phyloP scores from a whole-genome alignment of 2,797 vertebrate species.

The Hyperoplus immaculatus region DNA sequence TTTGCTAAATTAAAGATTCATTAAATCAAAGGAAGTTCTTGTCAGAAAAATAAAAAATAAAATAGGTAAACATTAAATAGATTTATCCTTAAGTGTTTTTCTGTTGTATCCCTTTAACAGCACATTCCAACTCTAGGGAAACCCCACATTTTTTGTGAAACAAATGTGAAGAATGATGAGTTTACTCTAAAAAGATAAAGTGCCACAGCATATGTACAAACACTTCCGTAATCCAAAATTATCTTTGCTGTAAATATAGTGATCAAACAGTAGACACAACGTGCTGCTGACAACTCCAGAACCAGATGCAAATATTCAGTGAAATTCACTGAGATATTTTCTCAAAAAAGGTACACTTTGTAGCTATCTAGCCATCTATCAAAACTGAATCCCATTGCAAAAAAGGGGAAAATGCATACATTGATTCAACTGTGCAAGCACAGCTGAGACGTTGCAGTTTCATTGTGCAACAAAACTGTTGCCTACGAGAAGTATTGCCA shows the following conservation, averaged over 20 bases:
- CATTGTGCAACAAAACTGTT: conserved; percentile 56
- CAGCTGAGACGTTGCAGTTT: conserved; percentile 50
- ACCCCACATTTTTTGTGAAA: background rate
- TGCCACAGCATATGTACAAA: conserved; percentile 49
- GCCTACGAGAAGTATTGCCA: conserved; percentile 60
- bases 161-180: conserved; percentile 10
- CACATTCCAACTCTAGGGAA: background rate
- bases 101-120: conserved; percentile 33
- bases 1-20: conserved; percentile 36
- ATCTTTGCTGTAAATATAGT: conserved; percentile 32
- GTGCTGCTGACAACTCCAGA: conserved; percentile 42
- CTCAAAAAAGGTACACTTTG: conserved; percentile 32
- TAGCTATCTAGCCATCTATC: conserved; percentile 32
- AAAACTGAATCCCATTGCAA: conserved; percentile 61
- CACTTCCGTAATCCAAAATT: conserved; percentile 32
- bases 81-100: conserved; percentile 24
- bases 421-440: conserved; percentile 46
- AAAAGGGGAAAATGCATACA: conserved; percentile 65
- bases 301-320: conserved; percentile 40
- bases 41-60: conserved; percentile 27
- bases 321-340: conserved; percentile 41
- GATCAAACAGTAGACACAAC: conserved; percentile 14
- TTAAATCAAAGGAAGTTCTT: conserved; percentile 11
- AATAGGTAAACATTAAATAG: background rate
- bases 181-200: conserved; percentile 51